Percentiles rank a stretch among this genome's conserved stretches.
Evolutionary conservation across 2,888 invertebrate species (phyloP).

Genomic region (Spodoptera exigua): DNA sequence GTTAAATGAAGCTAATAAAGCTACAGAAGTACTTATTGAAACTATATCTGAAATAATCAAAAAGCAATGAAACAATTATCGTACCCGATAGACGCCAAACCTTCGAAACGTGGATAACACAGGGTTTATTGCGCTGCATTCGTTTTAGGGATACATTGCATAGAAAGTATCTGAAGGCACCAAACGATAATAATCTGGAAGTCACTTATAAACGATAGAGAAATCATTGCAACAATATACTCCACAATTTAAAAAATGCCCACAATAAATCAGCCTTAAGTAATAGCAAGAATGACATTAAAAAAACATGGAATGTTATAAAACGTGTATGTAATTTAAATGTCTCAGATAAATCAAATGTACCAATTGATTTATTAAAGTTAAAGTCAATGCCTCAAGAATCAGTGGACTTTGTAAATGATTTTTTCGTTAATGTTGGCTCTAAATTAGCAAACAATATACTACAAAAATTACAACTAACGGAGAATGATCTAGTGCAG

Average conservation of each 20-base stretch:
- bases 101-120: slow-evolving; percentile 15
- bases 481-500: slow-evolving; percentile 16
- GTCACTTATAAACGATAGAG: slow-evolving; percentile 16
- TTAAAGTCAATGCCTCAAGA: slow-evolving; percentile 13
- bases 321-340: slow-evolving; percentile 25
- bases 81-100: slow-evolving; percentile 11
- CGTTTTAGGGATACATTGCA: slow-evolving; percentile 26
- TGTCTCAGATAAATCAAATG: background rate
- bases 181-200: slow-evolving; percentile 13
- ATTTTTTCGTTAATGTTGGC: slow-evolving; percentile 8
- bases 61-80: background rate
- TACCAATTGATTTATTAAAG: slow-evolving; percentile 1
- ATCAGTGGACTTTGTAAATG: slow-evolving; percentile 14
- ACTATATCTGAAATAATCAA: background rate
- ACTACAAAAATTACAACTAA: slow-evolving; percentile 9
- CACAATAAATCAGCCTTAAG: slow-evolving; percentile 9
- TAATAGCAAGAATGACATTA: slow-evolving; percentile 10
- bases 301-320: slow-evolving; percentile 22
- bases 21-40: background rate
- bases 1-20: slow-evolving; percentile 2
- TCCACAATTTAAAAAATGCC: slow-evolving; percentile 11
- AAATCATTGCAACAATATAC: slow-evolving; percentile 19
- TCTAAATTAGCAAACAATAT: slow-evolving; percentile 2
- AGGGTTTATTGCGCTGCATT: slow-evolving; percentile 27
- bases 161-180: slow-evolving; percentile 6